Evolutionary conservation across 2,113 vertebrate genomes (phyloP), one percentile per base, ranked within the genome.

Genomic region (Ptyas mucosa): DNA sequence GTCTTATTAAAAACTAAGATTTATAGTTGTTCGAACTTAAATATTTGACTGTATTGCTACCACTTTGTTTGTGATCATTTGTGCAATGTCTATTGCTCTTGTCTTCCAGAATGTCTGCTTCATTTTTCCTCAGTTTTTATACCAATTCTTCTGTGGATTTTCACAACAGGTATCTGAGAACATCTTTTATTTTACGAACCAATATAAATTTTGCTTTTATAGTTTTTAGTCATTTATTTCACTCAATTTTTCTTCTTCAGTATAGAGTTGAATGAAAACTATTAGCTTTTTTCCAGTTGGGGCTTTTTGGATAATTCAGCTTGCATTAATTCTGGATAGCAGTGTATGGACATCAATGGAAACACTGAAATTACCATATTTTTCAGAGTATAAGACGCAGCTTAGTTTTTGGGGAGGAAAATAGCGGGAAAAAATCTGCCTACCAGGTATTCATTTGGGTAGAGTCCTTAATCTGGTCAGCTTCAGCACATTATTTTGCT

Each of bases 101-200:
- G 34, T 94, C 91, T 98, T 98, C 61, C 98, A 99, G 99, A 99
- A 99, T 92, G 99, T 99, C 95, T 99, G 98, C 97, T 99, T 99
- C 98, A 99, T 99, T 96, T 99, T 99, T 96, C 99, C 99, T 85
- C 99, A 99, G 97, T 99, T 99, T 98, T 98, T 99, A 57, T 99
- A 99, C 98, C 99, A 99, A 98, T 99, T 99, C 98, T 99, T 99
- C 98, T 99, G 99, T 96, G 99, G 99, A 91, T 99, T 99, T 97
- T 99, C 99, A 89, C 99, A 99, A 94, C 99, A 99, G 98, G 99
- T 99, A 96, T 90, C 96, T 98, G 58, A 26, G 20, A 14, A 1
- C 0, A 34, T 39, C 64, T 57, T 26, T 24, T 18, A 21, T 10
- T 87, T 51, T 51, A 23, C 57, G 9, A 85, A 89, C 12, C 34